Conservation (phyloP, 1,140 invertebrate species). For the Epicauta chinensis region DNA sequence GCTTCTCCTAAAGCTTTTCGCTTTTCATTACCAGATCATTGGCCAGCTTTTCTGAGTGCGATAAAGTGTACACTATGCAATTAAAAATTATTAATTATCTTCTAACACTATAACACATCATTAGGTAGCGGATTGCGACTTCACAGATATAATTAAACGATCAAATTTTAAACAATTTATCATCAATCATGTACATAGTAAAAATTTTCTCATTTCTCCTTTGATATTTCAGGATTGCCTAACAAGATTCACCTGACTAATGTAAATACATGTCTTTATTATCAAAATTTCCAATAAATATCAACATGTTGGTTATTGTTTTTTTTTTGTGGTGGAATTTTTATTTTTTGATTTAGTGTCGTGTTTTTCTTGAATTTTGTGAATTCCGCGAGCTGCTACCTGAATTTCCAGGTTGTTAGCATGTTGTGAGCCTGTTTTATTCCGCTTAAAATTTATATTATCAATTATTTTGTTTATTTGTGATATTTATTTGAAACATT, state of each 20-base stretch:
- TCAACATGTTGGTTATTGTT: not conserved
- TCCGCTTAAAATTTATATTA: conserved; percentile 19
- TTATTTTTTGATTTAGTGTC: not conserved
- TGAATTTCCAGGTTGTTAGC: conserved; percentile 39
- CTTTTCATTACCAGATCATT: conserved; percentile 2
- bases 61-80: conserved; percentile 17
- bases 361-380: conserved; percentile 5
- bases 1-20: conserved; percentile 13
- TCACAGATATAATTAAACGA: not conserved
- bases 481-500: not conserved
- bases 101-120: conserved; percentile 17
- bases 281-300: too few species aligned
- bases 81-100: not conserved
- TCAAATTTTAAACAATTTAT: too few species aligned
- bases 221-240: too few species aligned
- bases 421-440: conserved; percentile 42
- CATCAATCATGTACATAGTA: too few species aligned
- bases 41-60: conserved; percentile 5
- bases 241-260: too few species aligned
- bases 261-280: too few species aligned
- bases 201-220: too few species aligned
- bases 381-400: conserved; percentile 39
- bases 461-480: not conserved
- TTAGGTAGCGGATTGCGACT: conserved; percentile 36
- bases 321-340: too few species aligned